Evolutionary conservation across 1,140 invertebrate genomes (phyloP).

Genomic region (Augochlora pura): DNA sequence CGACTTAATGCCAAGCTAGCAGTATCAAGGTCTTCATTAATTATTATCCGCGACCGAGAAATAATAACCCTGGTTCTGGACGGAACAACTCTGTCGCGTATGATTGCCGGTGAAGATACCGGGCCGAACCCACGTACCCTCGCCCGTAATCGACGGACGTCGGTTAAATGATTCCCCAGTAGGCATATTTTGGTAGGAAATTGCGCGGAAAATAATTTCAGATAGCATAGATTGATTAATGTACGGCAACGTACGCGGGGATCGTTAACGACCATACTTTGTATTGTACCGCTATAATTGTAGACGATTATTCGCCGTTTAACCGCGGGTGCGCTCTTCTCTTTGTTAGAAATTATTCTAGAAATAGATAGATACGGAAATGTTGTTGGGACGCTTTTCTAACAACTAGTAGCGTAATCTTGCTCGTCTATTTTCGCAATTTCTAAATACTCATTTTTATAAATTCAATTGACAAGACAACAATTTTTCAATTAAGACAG

Average conservation of each 20-base stretch:
- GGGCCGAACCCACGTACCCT: neutral
- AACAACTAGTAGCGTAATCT: too few species aligned
- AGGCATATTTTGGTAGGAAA: constrained; percentile 4
- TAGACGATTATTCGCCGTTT: neutral
- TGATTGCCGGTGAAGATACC: neutral
- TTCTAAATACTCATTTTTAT: too few species aligned
- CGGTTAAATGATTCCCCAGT: constrained; percentile 3
- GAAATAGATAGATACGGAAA: too few species aligned
- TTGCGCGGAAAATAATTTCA: constrained; percentile 1
- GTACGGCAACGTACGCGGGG: neutral
- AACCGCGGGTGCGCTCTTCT: neutral
- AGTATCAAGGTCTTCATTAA: constrained; percentile 45
- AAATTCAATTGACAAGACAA: too few species aligned
- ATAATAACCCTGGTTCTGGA: neutral
- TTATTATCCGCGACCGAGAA: constrained; percentile 34
- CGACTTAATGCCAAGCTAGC: constrained; percentile 55
- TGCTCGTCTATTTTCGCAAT: too few species aligned
- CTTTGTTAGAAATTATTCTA: neutral
- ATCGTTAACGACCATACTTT: neutral
- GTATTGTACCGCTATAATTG: neutral
- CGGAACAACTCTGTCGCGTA: constrained; percentile 18
- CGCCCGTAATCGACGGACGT: constrained; percentile 2
- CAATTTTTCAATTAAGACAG: too few species aligned
- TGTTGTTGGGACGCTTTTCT: too few species aligned
- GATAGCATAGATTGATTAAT: neutral